Percentiles rank a stretch among this genome's conserved stretches.
phyloP scores from a whole-genome alignment of 1,140 invertebrate species.

The Drosophila lacertosa region DNA sequence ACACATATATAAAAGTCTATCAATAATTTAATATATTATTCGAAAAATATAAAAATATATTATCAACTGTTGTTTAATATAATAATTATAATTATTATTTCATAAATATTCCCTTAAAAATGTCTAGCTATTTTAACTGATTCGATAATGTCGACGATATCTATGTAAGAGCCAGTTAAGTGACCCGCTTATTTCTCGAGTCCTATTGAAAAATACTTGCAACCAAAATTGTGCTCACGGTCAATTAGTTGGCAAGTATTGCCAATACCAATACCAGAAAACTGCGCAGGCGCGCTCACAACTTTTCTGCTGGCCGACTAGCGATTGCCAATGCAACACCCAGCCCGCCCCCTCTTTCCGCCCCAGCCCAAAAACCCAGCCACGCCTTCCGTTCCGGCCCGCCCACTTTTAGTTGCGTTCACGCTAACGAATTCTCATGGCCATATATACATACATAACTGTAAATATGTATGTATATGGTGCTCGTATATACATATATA shows the following conservation, averaged over 20 bases:
- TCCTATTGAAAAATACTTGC: conserved; percentile 12
- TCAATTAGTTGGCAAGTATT: conserved; percentile 38
- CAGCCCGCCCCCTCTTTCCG: background rate
- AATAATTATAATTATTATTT: too few species aligned
- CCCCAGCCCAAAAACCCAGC: background rate
- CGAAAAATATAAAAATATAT: too few species aligned
- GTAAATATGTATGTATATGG: background rate
- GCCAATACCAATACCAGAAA: conserved; percentile 25
- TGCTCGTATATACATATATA: background rate
- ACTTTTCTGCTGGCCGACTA: conserved; percentile 21
- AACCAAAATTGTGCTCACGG: conserved; percentile 25
- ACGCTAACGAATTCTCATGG: conserved; percentile 23
- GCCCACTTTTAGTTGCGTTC: background rate
- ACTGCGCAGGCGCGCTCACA: conserved; percentile 32
- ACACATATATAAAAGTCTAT: too few species aligned
- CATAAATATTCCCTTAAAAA: too few species aligned
- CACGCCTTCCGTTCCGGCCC: background rate
- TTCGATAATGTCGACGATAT: background rate
- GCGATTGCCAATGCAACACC: conserved; percentile 29
- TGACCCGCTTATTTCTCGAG: background rate
- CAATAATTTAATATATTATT: too few species aligned
- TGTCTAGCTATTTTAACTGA: too few species aligned
- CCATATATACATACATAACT: conserved; percentile 14
- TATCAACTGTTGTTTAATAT: too few species aligned
- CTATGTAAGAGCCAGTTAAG: background rate